Evolutionary conservation across 1,140 invertebrate species (phyloP), one percentile per base, ranked within the genome.

Genomic region (Bombus impatiens): DNA sequence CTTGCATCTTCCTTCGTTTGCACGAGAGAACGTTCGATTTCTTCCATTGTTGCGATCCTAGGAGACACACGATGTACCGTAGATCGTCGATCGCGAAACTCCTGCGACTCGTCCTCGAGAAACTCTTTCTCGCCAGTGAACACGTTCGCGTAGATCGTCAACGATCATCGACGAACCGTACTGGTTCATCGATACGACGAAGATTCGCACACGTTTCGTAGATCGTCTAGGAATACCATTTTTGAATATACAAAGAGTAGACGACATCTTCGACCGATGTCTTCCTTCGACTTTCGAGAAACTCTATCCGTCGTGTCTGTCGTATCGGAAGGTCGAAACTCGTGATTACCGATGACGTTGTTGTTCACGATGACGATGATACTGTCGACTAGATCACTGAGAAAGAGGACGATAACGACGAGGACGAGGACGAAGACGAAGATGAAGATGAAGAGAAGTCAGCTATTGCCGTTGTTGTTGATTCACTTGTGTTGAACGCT

Each of bases 401-500:
- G n/a, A 22, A n/a, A 74, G 71, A 75, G 3, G 37, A 47, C 6
- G 47, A 53, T 53, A 53, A 53, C 47, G 47, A 53, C 22, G 44
- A 76, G 4, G 53, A 25, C 25, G 62, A 13, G 12, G 65, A 32
- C 15, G 70, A 86, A n/a, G n/a, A 35, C 62, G 62, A 70, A 18
- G 82, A 62, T 68, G 62, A 70, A 18, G 82, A 62, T 65, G 80
- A 86, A 47, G 81, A 84, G 28, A 44, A 67, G 72, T 65, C 81
- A 37, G 81, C 57, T 91, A 86, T 67, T 82, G 82, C 76, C 81
- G 87, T 67, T 79, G 84, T 62, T 82, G 84, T 74, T 82, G 87
- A 87, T 89, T 94, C 88, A 93, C 87, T 94, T 93, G 89, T 91
- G 91, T 88, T 89, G 93, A 90, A 91, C 92, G 93, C 86, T 93